Conservation (phyloP, 2,797 vertebrate genomes). For the Enteromius paludinosus region DNA sequence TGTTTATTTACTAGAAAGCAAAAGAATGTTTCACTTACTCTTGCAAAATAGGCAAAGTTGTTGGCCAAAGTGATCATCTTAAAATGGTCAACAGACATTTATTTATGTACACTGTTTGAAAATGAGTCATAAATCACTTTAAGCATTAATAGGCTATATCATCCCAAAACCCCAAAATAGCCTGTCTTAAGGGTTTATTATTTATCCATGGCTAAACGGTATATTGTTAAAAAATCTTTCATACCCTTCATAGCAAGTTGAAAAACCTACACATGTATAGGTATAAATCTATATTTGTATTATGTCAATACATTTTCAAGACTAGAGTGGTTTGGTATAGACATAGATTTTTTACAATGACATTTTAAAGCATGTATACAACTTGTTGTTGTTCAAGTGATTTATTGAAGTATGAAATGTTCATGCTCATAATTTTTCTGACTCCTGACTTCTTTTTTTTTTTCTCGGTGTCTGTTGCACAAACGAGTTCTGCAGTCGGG, state of each 20-base stretch:
- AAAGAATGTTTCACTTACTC: neutral
- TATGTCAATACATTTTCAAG: neutral
- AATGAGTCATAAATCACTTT: neutral
- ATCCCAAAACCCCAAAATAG: neutral
- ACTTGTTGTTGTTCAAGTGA: neutral
- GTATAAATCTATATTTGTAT: no score
- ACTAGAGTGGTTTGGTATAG: neutral
- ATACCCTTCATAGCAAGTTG: neutral
- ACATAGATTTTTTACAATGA: neutral
- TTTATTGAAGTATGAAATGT: no score
- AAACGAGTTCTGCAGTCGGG: conserved; percentile 15
- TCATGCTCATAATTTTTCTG: no score
- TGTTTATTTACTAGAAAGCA: neutral
- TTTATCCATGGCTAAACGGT: no score
- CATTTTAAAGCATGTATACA: neutral
- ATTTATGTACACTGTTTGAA: neutral
- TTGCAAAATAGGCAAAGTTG: neutral
- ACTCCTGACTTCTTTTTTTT: neutral
- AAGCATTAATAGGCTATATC: no score
- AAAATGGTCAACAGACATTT: neutral
- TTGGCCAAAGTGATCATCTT: neutral
- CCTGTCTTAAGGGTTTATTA: neutral
- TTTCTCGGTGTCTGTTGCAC: neutral
- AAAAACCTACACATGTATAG: neutral
- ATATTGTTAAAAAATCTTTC: neutral